Percentiles rank a stretch among this genome's conserved stretches.
Evolutionary conservation across 2,888 invertebrate genomes (phyloP).

Genomic region (Crematogaster levior): DNA sequence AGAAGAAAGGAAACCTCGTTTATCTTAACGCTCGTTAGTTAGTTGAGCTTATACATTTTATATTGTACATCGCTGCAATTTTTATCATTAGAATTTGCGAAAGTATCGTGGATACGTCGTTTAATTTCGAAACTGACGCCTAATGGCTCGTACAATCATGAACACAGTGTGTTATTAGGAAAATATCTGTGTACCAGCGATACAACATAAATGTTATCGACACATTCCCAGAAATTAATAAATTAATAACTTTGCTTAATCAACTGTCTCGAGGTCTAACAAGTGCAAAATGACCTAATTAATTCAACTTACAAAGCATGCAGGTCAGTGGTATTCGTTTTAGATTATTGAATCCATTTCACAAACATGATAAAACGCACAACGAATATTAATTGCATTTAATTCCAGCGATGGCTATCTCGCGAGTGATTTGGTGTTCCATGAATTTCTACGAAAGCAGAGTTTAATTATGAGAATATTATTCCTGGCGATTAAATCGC

Average conservation of each 20-base stretch:
- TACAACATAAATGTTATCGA: constrained; percentile 2
- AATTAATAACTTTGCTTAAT: constrained; percentile 29
- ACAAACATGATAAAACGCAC: constrained; percentile 43
- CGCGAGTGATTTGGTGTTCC: constrained; percentile 38
- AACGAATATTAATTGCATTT: constrained; percentile 53
- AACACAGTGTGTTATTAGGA: not conserved
- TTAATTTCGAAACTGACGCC: not conserved
- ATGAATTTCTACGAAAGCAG: constrained; percentile 31
- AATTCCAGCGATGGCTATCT: constrained; percentile 47
- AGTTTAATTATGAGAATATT: constrained; percentile 52
- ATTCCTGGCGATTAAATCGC: constrained; percentile 45
- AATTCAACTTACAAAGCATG: constrained; percentile 35
- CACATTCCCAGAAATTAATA: constrained; percentile 15
- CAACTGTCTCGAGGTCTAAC: constrained; percentile 32
- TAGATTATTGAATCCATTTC: constrained; percentile 48
- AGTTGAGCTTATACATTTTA: not conserved
- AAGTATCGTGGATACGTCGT: not conserved
- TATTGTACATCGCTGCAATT: constrained; percentile 8
- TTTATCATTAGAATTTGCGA: not conserved
- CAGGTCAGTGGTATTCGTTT: constrained; percentile 25
- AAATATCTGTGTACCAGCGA: not conserved
- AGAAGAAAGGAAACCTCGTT: constrained; percentile 13
- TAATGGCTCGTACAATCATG: not conserved
- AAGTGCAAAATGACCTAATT: constrained; percentile 40
- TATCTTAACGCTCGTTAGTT: not conserved